These are phyloP conservation scores for Planococcus citri DNA, from an alignment of 1,140 invertebrate genomes.

Conservation along the genomic window DNA sequence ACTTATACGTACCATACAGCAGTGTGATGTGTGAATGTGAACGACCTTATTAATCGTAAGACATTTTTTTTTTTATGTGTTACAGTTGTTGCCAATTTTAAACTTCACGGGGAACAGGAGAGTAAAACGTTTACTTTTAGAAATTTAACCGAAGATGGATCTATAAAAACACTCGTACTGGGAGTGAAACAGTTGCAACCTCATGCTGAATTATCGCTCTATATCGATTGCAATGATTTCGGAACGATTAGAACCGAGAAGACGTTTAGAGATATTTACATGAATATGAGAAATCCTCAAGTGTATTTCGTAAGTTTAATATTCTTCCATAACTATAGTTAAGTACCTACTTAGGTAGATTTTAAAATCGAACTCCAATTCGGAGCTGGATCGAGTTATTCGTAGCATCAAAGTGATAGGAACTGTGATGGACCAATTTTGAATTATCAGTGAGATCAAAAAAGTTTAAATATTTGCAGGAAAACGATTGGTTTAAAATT, in stretches of 20 bases:
- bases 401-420: no score
- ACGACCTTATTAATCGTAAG: no score
- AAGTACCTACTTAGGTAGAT: no score
- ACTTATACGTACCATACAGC: no score
- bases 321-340: no score
- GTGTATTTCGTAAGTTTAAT: slow-evolving; percentile 34
- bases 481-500: no score
- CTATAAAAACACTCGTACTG: slow-evolving; percentile 41
- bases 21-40: no score
- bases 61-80: slow-evolving; percentile 22
- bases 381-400: no score
- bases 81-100: slow-evolving; percentile 46
- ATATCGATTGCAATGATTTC: slow-evolving; percentile 43
- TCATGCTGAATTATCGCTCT: slow-evolving; percentile 40
- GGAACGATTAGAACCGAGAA: slow-evolving; percentile 39
- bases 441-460: no score
- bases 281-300: slow-evolving; percentile 31
- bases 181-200: slow-evolving; percentile 40
- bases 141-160: slow-evolving; percentile 36
- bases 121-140: slow-evolving; percentile 41
- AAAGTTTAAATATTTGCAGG: no score
- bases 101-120: slow-evolving; percentile 37
- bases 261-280: slow-evolving; percentile 38
- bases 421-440: no score
- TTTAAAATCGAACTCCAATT: no score